A percentile compares a stretch with the other conserved stretches of the same genome.
phyloP scores from a whole-genome alignment of 2,888 invertebrate genomes.

The Pollenia amentaria region DNA sequence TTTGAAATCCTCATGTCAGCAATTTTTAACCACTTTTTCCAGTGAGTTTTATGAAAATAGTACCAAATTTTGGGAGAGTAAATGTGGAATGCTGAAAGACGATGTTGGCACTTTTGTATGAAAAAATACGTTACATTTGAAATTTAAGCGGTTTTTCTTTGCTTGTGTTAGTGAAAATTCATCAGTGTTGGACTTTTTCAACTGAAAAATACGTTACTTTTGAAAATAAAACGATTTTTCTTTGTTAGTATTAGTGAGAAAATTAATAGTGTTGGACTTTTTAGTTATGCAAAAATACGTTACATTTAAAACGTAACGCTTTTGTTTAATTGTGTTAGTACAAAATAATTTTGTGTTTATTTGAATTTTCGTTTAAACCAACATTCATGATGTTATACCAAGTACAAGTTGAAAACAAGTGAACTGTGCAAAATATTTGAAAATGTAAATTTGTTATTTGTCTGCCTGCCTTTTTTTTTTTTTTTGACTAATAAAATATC shows the following conservation, averaged over 20 bases:
- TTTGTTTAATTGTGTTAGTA: neutral
- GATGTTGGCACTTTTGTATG: constrained; percentile 25
- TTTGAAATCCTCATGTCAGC: neutral
- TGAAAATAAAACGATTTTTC: constrained; percentile 25
- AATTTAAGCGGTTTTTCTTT: constrained; percentile 43
- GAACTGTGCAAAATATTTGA: too few species aligned
- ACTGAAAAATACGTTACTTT: constrained; percentile 26
- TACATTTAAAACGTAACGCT: neutral
- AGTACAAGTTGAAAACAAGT: neutral
- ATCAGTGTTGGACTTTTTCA: constrained; percentile 11
- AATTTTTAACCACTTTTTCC: neutral
- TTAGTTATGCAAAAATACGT: neutral
- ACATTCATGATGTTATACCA: neutral
- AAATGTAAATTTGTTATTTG: too few species aligned
- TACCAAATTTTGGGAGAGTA: neutral
- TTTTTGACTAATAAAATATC: too few species aligned
- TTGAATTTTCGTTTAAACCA: neutral
- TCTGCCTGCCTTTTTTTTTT: too few species aligned
- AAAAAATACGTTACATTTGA: constrained; percentile 41
- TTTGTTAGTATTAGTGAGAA: constrained; percentile 24
- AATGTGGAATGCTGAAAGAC: neutral
- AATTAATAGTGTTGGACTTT: neutral
- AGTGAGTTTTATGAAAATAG: neutral
- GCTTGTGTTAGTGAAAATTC: constrained; percentile 36
- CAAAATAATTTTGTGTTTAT: neutral